phyloP scores from a whole-genome alignment of 2,797 vertebrate species.

The Fundulus diaphanus region DNA sequence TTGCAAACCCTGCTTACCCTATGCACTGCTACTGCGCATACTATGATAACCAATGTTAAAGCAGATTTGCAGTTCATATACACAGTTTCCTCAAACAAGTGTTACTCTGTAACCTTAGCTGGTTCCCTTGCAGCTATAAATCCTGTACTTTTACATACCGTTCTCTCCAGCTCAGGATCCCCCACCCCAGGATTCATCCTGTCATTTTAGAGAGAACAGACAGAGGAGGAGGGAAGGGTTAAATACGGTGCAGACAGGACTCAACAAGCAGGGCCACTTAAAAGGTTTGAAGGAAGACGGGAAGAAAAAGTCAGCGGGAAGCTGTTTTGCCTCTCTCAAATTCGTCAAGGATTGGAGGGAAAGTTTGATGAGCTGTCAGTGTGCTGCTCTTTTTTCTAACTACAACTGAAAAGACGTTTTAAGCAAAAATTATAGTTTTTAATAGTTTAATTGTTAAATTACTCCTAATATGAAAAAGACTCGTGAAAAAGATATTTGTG shows the following conservation, averaged over 20 bases:
- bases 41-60: background rate
- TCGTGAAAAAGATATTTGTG: background rate
- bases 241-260: conserved; percentile 21
- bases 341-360: conserved; percentile 51
- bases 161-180: background rate
- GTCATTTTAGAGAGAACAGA: background rate
- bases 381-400: background rate
- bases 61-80: too few relatives aligned
- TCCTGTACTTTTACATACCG: background rate
- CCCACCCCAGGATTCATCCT: background rate
- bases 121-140: background rate
- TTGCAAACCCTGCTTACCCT: too few relatives aligned
- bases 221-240: background rate
- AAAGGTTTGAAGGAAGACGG: background rate
- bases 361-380: conserved; percentile 24
- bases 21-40: background rate
- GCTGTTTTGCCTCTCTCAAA: background rate
- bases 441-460: background rate
- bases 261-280: conserved; percentile 11
- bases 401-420: conserved; percentile 7
- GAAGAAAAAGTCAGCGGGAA: conserved; percentile 6
- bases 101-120: background rate
- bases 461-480: background rate
- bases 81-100: background rate
- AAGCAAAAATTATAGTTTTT: background rate